These are phyloP conservation scores for Lepas anatifera DNA, from an alignment of 2,888 invertebrate species.

Conservation along the genomic window DNA sequence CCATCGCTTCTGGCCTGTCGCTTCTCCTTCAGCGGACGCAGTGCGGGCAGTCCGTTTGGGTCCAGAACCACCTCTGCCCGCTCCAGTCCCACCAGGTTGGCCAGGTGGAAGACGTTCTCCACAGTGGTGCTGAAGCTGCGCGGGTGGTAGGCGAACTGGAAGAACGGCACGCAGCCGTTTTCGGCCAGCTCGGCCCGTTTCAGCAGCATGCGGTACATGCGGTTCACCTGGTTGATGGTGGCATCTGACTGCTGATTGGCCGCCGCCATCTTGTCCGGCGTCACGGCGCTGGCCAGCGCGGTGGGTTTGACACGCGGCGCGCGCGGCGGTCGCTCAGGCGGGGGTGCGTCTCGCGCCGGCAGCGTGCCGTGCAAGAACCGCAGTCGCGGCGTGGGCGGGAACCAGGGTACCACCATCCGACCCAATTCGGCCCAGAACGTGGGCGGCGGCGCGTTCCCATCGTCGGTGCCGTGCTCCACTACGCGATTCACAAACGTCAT, in stretches of 20 bases:
- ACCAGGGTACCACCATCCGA: too few relatives aligned
- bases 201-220: neutral
- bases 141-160: constrained; percentile 7
- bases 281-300: neutral
- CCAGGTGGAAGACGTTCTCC: constrained; percentile 4
- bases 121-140: neutral
- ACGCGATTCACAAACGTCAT: neutral
- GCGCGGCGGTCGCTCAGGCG: neutral
- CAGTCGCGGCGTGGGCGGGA: neutral
- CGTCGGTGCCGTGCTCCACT: too few relatives aligned
- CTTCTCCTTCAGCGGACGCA: constrained; percentile 22
- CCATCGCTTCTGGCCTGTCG: constrained; percentile 15
- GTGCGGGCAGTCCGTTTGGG: constrained; percentile 13
- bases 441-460: neutral
- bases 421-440: neutral
- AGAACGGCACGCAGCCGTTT: neutral
- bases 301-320: neutral
- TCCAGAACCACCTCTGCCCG: neutral
- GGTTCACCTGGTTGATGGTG: neutral
- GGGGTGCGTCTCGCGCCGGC: neutral
- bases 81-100: neutral
- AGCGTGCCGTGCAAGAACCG: neutral
- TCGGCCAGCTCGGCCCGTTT: too few relatives aligned
- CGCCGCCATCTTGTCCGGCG: neutral
- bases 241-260: neutral